Conservation (phyloP, 2,113 vertebrate species). For the Turnix velox region DNA sequence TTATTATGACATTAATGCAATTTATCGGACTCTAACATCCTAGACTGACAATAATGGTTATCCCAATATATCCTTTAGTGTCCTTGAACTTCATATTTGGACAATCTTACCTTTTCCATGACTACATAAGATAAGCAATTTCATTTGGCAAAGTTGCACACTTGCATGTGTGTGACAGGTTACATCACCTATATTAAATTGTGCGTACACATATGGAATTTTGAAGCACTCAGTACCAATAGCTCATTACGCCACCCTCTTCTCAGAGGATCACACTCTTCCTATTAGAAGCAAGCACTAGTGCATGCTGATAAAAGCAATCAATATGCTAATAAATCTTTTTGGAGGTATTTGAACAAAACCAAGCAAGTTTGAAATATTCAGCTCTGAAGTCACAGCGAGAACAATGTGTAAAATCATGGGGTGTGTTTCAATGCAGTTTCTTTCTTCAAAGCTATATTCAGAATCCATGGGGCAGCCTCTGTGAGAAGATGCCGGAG, state of each 20-base stretch:
- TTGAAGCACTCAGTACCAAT: not conserved
- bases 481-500: not conserved
- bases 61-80: not conserved
- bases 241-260: not conserved
- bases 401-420: not conserved
- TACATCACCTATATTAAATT: not conserved
- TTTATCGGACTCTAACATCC: not conserved
- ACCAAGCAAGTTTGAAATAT: not conserved
- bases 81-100: not conserved
- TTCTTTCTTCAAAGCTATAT: not conserved
- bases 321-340: not conserved
- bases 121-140: not conserved
- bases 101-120: not conserved
- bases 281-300: not conserved
- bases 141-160: not conserved
- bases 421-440: not conserved
- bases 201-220: not conserved
- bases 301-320: not conserved
- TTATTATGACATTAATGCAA: not conserved
- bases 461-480: rapidly evolving
- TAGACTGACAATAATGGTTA: not conserved
- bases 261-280: not conserved
- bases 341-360: not conserved
- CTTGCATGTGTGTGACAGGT: not conserved
- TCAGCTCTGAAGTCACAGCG: not conserved